These are phyloP conservation scores for Eulemur coronatus DNA, from an alignment of 2,797 vertebrate species.

Conservation along the genomic window DNA sequence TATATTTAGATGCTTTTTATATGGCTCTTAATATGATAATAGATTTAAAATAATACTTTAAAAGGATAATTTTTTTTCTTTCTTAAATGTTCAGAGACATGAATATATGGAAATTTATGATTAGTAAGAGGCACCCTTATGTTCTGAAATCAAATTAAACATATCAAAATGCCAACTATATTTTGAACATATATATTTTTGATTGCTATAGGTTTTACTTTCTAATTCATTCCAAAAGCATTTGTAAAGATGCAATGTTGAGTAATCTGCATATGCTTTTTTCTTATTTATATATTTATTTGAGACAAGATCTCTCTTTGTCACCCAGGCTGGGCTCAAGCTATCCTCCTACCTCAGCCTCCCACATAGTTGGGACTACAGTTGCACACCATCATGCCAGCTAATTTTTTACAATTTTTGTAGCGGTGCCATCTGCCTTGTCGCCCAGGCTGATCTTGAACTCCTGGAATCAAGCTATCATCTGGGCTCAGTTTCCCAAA, in stretches of 20 bases:
- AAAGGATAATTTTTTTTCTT: background rate
- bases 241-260: background rate
- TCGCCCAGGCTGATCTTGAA: background rate
- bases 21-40: background rate
- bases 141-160: background rate
- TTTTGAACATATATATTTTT: background rate
- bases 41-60: background rate
- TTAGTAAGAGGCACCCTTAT: background rate
- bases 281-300: background rate
- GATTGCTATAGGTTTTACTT: background rate
- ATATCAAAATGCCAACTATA: background rate
- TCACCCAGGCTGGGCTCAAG: background rate
- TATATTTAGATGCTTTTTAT: background rate
- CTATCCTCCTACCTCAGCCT: background rate
- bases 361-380: background rate
- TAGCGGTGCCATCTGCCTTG: background rate
- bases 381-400: background rate
- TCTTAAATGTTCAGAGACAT: background rate
- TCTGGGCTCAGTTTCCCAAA: background rate
- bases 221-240: background rate
- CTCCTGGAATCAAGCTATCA: background rate
- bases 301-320: background rate
- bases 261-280: background rate
- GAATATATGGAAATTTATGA: background rate
- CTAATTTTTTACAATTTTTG: background rate